Evolutionary conservation across 2,113 vertebrate genomes (phyloP).

Genomic region (Notechis scutatus): DNA sequence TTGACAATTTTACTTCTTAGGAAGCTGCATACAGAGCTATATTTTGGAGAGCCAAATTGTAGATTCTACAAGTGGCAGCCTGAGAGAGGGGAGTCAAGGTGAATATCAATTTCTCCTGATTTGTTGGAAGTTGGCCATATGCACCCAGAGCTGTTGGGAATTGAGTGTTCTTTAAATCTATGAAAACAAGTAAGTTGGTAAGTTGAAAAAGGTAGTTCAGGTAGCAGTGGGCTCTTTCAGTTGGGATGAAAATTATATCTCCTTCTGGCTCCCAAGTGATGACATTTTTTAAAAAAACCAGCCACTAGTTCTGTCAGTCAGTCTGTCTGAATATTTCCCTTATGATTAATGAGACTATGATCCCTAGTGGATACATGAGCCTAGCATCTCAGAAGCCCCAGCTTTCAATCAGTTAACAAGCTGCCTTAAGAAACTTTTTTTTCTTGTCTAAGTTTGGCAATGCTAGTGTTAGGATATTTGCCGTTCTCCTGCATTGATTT

Average conservation of each 20-base stretch:
- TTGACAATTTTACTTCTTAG: background rate
- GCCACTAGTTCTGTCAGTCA: background rate
- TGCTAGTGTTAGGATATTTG: background rate
- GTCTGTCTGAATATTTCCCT: background rate
- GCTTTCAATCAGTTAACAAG: background rate
- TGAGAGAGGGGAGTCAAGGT: background rate
- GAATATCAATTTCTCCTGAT: background rate
- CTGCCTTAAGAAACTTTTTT: background rate
- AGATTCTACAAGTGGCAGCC: background rate
- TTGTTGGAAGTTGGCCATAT: background rate
- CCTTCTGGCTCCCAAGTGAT: background rate
- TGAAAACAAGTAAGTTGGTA: background rate
- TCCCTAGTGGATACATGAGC: background rate
- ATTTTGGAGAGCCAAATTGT: background rate
- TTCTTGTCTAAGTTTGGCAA: background rate
- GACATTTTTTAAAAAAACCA: background rate
- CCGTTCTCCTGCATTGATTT: background rate
- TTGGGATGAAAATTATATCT: background rate
- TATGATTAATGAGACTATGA: background rate
- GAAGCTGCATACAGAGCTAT: background rate
- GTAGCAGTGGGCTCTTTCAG: background rate
- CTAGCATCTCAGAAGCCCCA: background rate
- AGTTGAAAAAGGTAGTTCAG: background rate
- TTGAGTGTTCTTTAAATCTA: background rate
- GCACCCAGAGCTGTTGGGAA: background rate